Evolutionary conservation across 2,888 invertebrate genomes (phyloP), one percentile per base, ranked within the genome.

Genomic region (Ophion ventricosus): DNA sequence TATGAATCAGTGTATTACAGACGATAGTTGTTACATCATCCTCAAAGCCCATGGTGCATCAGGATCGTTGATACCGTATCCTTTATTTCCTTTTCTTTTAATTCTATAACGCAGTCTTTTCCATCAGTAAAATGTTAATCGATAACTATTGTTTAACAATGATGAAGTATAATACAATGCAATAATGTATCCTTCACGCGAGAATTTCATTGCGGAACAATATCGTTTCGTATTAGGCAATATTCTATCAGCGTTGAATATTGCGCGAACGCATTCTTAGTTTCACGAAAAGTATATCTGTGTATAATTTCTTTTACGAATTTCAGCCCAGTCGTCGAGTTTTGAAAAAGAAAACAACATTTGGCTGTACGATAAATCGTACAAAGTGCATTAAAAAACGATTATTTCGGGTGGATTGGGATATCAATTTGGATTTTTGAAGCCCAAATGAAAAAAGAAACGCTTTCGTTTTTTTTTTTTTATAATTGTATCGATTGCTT

Each of bases 31-130:
- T 8, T 4, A 11, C 57, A 57, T 56, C 40, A 11, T 64, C 63
- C 29, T 54, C 40, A 25, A 75, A 64, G 23, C 35, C 64, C 20
- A 26, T 29, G 23, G 23, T 43, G 56, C 40, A 25, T 66, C 56
- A 57, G 20, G 56, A 17, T 67, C 64, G 80, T 78, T 77, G 56
- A 23, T 66, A 76, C 69, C 35, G 25, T 54, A 57, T 40, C 67
- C 17, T 35, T 56, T 72, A 57, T 80, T 57, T 69, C 25, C 29
- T 11, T 63, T 75, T 43, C 63, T 49, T 64, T 75, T 64, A 78
- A 64, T 69, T 69, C 23, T 49, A 43, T 78, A 72, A 20, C 79
- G 66, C 77, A 74, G 85, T 83, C 73, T 75, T 78, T 72, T 49
- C 26, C 43, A 43, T 77, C 59, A 43, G 40, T 77, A 29, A 69